Evolutionary conservation across 35 echinoderm and acorn worm genomes (phyloP).

Genomic region (Acanthaster planci): DNA sequence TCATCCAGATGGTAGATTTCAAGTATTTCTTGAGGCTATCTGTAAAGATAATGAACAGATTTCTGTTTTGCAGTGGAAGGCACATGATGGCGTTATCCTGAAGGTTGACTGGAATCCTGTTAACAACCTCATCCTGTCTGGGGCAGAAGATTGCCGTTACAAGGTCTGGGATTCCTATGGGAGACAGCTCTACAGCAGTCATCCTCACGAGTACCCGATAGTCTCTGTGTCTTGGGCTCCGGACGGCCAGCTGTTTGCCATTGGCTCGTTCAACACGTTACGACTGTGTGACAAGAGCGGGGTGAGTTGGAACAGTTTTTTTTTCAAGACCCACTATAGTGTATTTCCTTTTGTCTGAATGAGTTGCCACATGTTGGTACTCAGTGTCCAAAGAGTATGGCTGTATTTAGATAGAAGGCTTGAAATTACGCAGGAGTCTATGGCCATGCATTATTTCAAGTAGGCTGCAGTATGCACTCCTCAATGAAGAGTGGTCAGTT

Average conservation of each 20-base stretch:
- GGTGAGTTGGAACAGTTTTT: conserved; percentile 55
- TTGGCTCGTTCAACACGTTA: conserved; percentile 95
- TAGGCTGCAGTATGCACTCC: too few species aligned
- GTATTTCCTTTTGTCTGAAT: too few species aligned
- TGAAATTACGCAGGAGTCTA: too few species aligned
- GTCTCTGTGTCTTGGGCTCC: conserved; percentile 96
- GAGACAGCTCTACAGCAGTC: conserved; percentile 83
- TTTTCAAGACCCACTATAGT: too few species aligned
- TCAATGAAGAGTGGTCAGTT: too few species aligned
- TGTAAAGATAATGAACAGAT: conserved; percentile 5
- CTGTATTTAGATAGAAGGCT: too few species aligned
- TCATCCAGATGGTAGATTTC: too few species aligned
- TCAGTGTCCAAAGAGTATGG: too few species aligned
- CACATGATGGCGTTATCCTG: conserved; percentile 97
- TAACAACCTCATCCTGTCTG: conserved; percentile 94
- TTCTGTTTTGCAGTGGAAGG: conserved; percentile 85
- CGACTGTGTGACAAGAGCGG: conserved; percentile 95
- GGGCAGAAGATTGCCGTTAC: conserved; percentile 93
- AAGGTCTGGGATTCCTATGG: conserved; percentile 95
- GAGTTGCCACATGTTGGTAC: too few species aligned
- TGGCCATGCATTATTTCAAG: too few species aligned
- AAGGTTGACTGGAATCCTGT: conserved; percentile 99
- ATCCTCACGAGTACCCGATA: conserved; percentile 91
- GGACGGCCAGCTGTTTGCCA: conserved; percentile 94
- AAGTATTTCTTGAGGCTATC: too few species aligned